Evolutionary conservation across 2,797 vertebrate species (phyloP).

Genomic region (Lutjanus campechanus): DNA sequence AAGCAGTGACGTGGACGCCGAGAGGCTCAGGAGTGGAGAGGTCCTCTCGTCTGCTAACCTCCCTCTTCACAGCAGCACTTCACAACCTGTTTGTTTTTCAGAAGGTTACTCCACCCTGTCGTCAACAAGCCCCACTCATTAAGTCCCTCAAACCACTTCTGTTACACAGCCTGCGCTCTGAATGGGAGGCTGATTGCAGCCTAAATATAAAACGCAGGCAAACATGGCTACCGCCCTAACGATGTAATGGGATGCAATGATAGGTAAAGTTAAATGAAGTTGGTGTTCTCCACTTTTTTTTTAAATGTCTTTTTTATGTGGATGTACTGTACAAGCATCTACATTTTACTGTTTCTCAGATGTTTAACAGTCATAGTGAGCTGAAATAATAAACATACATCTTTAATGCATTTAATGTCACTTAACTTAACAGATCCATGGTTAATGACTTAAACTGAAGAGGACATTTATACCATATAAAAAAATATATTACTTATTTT

Average conservation of each 20-base stretch:
- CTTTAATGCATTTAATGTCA: too few relatives aligned
- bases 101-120: conserved; percentile 38
- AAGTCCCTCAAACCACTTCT: conserved; percentile 40
- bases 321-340: too few relatives aligned
- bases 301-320: not conserved
- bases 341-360: not conserved
- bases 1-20: conserved; percentile 9
- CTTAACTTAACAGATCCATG: too few relatives aligned
- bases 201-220: conserved; percentile 37
- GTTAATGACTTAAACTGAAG: too few relatives aligned
- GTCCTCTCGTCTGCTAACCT: conserved; percentile 15
- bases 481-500: too few relatives aligned
- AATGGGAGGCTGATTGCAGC: conserved; percentile 47
- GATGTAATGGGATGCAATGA: conserved; percentile 4
- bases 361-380: not conserved
- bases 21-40: conserved; percentile 6
- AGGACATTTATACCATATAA: too few relatives aligned
- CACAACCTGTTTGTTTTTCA: conserved; percentile 53
- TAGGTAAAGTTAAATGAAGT: not conserved
- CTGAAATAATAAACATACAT: too few relatives aligned
- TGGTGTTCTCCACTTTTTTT: not conserved
- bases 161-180: conserved; percentile 25
- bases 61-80: conserved; percentile 38
- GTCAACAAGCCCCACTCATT: conserved; percentile 50
- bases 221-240: conserved; percentile 30